Base-by-base conservation (phyloP, 2,888 invertebrate species). In the Tetragonula carbonaria region DNA sequence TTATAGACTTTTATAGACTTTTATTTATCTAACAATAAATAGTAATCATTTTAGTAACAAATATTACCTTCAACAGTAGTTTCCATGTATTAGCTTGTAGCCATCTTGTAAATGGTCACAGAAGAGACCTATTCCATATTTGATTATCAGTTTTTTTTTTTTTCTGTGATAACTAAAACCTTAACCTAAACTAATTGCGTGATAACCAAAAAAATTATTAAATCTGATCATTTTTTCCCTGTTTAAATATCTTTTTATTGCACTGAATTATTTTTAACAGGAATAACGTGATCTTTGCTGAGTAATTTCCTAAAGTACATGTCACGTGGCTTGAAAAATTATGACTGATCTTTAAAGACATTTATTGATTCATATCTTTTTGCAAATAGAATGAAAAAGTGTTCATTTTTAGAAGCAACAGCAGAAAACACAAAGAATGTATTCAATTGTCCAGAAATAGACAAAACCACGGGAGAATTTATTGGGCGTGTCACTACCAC, bases 21-120 rank as follows among this genome's bases (percentile, higher is more conserved):
- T 2, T 4, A 33, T 23, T 16, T 53, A 51, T 28, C n/a, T 65
- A 13, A 5, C 8, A 23, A 8, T 62, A 16, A 16, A 57, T 16
- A 23, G 8, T 59, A 72, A 21, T 63, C 28, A 51, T 45, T 59
- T 38, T 21, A 38, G 18, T 2, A 4, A 14, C 13, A 28, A 23
- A 13, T 50, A 28, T 55, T 21, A 45, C 18, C 11, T 2, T 11
- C 23, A n/a, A 55, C 8, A 23, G 23, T 62, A 68, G 51, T 73
- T 67, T 14, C n/a, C 11, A 13, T 14, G 28, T n/a, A 50, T 38
- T 38, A 23, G 21, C 14, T 16, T 76, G 87, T 86, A 59, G 88
- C 88, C 88, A 88, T 88, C 86, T 88, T 88, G 88, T 88, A 84
- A 82, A 50, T 78, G 66, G 72, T 45, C 72, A 50, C 74, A 38